Evolutionary conservation across 2,888 invertebrate genomes (phyloP).

Genomic region (Drosophila incognita): DNA sequence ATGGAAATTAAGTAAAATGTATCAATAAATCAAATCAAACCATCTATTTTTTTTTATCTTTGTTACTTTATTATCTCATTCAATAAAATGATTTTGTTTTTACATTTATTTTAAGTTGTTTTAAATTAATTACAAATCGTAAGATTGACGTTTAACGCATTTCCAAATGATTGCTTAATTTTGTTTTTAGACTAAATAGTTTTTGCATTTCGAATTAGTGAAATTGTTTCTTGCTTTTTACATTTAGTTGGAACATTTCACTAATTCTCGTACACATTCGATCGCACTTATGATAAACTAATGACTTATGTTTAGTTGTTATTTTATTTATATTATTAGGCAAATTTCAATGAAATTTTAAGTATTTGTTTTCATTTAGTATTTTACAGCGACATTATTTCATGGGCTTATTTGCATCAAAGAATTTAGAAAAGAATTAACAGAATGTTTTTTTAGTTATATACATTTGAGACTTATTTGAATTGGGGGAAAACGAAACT

Average conservation of each 20-base stretch:
- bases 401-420: conserved; percentile 32
- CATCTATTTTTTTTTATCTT: neutral
- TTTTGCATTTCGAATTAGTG: conserved; percentile 20
- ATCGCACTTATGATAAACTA: conserved; percentile 70
- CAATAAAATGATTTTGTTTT: conserved; percentile 17
- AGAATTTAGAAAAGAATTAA: conserved; percentile 65
- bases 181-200: conserved; percentile 35
- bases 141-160: conserved; percentile 53
- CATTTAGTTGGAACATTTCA: conserved; percentile 63
- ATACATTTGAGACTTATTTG: conserved; percentile 72
- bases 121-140: conserved; percentile 65
- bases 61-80: conserved; percentile 45
- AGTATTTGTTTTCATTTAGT: conserved; percentile 50
- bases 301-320: conserved; percentile 76
- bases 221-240: conserved; percentile 55
- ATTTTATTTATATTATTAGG: conserved; percentile 57
- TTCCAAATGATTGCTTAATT: conserved; percentile 38
- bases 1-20: neutral
- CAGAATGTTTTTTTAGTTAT: conserved; percentile 56
- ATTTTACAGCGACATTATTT: conserved; percentile 60
- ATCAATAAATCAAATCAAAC: neutral
- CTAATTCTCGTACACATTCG: conserved; percentile 61
- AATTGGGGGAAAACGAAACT: conserved; percentile 23
- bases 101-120: conserved; percentile 43
- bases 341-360: conserved; percentile 39